phyloP scores from a whole-genome alignment of 2,797 vertebrate genomes.

The Anguilla anguilla region DNA sequence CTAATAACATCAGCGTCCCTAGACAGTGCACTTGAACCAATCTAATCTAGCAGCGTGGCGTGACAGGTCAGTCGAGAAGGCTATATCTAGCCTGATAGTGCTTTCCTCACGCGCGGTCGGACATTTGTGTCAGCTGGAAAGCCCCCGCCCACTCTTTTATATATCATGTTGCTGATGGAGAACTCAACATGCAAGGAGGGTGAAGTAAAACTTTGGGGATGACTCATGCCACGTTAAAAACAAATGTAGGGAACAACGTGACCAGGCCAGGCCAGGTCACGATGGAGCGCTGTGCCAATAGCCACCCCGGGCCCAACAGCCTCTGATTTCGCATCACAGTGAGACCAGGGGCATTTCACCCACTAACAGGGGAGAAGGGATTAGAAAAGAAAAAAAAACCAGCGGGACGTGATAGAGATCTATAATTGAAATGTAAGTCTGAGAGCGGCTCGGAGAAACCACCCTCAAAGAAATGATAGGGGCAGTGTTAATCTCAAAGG shows the following conservation, averaged over 20 bases:
- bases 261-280: background rate
- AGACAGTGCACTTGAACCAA: background rate
- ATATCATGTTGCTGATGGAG: background rate
- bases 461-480: constrained; percentile 40
- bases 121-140: background rate
- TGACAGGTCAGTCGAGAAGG: background rate
- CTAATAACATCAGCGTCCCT: background rate
- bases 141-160: background rate
- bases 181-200: background rate
- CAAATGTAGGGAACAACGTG: background rate
- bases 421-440: constrained; percentile 50
- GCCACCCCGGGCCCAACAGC: background rate
- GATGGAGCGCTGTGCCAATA: background rate
- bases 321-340: background rate
- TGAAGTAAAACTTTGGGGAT: background rate
- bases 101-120: background rate
- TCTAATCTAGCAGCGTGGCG: background rate
- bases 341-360: background rate
- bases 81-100: background rate
- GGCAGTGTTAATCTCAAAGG: constrained; percentile 35
- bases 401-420: constrained; percentile 36
- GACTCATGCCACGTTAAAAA: background rate
- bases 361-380: constrained; percentile 38
- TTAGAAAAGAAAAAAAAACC: constrained; percentile 35
- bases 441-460: constrained; percentile 14